phyloP scores from a whole-genome alignment of 2,888 invertebrate species.

The Odontocolon sp. region DNA sequence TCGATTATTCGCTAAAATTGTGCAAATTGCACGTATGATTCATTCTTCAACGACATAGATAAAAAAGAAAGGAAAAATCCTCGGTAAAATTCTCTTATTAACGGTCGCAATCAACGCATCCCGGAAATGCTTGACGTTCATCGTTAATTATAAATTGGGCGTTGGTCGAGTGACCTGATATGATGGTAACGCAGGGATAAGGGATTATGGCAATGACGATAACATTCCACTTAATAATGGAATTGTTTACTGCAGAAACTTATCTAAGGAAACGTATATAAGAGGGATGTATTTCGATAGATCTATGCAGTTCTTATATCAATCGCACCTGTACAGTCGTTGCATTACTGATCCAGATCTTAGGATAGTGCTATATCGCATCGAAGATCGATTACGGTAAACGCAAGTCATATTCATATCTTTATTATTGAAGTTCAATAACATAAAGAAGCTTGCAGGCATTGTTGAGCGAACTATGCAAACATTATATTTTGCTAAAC shows the following conservation, averaged over 20 bases:
- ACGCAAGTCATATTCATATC: conserved; percentile 3
- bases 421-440: too few relatives aligned
- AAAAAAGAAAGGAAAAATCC: too few relatives aligned
- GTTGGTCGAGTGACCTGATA: conserved; percentile 17
- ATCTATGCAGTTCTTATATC: conserved; percentile 19
- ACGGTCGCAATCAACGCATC: conserved; percentile 17
- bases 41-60: too few relatives aligned
- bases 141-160: conserved; percentile 50
- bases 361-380: background rate
- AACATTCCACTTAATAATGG: conserved; percentile 18
- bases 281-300: conserved; percentile 2
- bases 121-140: conserved; percentile 32
- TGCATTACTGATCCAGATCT: background rate
- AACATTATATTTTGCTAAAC: too few relatives aligned
- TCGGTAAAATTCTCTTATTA: background rate
- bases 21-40: too few relatives aligned
- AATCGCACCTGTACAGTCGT: background rate
- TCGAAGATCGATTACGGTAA: background rate
- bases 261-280: conserved; percentile 34
- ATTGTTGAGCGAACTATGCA: too few relatives aligned
- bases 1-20: too few relatives aligned
- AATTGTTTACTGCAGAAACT: conserved; percentile 25
- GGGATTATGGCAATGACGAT: conserved; percentile 55
- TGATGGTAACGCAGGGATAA: conserved; percentile 40
- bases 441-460: too few relatives aligned